A percentile compares a stretch with the other conserved stretches of the same genome.
phyloP scores from a whole-genome alignment of 2,888 invertebrate genomes.

The Alviniconcha strummeri region DNA sequence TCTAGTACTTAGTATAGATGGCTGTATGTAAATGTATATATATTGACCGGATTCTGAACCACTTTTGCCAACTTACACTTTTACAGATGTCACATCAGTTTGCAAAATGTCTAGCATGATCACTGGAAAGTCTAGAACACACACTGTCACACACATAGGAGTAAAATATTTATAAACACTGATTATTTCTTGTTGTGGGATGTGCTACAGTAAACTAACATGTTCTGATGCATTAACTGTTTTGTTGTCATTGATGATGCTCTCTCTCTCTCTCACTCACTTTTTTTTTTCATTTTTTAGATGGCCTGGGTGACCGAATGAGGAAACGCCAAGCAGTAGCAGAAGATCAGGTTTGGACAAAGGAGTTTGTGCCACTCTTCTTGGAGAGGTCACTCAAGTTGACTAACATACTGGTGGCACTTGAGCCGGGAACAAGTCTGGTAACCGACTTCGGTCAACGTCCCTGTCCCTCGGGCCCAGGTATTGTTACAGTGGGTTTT shows the following conservation, averaged over 20 bases:
- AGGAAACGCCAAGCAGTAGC: slow-evolving; percentile 13
- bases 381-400: slow-evolving; percentile 17
- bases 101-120: too few relatives aligned
- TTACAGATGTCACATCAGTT: too few relatives aligned
- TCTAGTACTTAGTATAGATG: too few relatives aligned
- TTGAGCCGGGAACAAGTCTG: slow-evolving; percentile 3
- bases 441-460: background rate
- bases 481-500: background rate
- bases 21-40: too few relatives aligned
- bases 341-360: slow-evolving; percentile 27
- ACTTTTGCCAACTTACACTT: too few relatives aligned
- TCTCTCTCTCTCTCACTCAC: background rate
- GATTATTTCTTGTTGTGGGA: too few relatives aligned
- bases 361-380: slow-evolving; percentile 26
- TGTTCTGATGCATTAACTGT: background rate
- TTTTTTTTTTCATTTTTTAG: slow-evolving; percentile 4
- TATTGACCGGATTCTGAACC: too few relatives aligned
- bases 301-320: slow-evolving; percentile 27
- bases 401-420: slow-evolving; percentile 25
- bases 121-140: too few relatives aligned
- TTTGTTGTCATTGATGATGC: background rate
- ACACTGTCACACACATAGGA: too few relatives aligned
- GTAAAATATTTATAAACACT: too few relatives aligned
- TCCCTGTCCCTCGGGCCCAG: slow-evolving; percentile 15
- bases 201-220: too few relatives aligned